These are phyloP conservation scores for Acrossocheilus fasciatus DNA, from an alignment of 2,797 vertebrate genomes.

Conservation along the genomic window DNA sequence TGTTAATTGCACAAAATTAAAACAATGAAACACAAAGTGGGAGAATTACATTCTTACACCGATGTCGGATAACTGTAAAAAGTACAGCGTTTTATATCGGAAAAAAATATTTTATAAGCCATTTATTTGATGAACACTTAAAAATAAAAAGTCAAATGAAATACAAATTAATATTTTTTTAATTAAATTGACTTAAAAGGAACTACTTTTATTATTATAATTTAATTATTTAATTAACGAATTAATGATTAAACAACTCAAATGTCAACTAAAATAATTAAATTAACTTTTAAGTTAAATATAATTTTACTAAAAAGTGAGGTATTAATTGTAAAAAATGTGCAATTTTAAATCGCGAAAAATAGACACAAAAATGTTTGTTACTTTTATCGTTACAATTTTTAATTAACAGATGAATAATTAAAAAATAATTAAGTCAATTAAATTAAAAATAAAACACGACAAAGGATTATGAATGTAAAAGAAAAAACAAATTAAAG, in stretches of 20 bases:
- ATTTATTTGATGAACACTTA: no score
- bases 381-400: neutral
- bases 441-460: neutral
- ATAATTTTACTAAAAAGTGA: neutral
- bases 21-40: no score
- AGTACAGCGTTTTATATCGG: neutral
- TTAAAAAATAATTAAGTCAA: neutral
- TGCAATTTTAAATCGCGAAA: no score
- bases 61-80: neutral
- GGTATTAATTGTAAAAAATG: neutral
- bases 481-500: neutral
- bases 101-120: neutral
- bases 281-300: neutral
- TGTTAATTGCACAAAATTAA: neutral
- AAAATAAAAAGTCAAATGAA: no score
- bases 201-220: no score
- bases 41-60: neutral
- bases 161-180: neutral
- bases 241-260: no score
- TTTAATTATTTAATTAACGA: no score
- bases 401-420: neutral
- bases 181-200: neutral
- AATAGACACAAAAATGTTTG: no score
- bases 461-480: neutral
- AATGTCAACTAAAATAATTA: neutral